Conservation (phyloP, 2,797 vertebrate species). For the Leptodactylus fallax region DNA sequence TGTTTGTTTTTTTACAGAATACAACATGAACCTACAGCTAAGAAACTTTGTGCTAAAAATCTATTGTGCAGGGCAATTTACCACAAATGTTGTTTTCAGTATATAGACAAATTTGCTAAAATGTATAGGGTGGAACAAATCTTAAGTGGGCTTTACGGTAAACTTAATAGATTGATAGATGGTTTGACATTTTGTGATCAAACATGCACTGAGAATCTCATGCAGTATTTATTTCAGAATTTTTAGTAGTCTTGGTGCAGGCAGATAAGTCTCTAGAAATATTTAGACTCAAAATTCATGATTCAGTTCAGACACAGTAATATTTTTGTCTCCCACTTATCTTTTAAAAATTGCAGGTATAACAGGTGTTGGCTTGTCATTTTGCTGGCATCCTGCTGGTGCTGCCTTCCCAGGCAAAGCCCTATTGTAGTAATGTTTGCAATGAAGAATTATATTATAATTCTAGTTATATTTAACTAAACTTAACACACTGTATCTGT, state of each 20-base stretch:
- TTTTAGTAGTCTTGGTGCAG: background rate
- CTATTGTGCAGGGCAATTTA: no score
- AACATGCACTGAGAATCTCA: background rate
- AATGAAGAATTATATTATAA: background rate
- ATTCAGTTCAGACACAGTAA: background rate
- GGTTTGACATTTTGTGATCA: background rate
- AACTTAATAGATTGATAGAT: background rate
- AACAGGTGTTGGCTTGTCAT: background rate
- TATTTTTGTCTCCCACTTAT: background rate
- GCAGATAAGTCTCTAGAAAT: background rate
- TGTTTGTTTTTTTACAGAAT: no score
- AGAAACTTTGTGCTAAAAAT: no score
- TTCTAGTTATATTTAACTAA: background rate
- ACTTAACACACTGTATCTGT: background rate
- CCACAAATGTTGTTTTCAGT: no score
- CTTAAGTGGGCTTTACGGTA: no score
- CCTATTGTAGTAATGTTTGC: background rate
- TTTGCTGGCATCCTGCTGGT: background rate
- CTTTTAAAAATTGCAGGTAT: background rate
- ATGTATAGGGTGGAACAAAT: no score
- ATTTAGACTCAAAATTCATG: background rate
- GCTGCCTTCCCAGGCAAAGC: background rate
- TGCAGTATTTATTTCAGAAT: background rate
- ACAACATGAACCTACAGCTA: no score
- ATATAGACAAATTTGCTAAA: no score